Base-by-base conservation (phyloP, 2,888 invertebrate species). In the Linyphia triangularis region DNA sequence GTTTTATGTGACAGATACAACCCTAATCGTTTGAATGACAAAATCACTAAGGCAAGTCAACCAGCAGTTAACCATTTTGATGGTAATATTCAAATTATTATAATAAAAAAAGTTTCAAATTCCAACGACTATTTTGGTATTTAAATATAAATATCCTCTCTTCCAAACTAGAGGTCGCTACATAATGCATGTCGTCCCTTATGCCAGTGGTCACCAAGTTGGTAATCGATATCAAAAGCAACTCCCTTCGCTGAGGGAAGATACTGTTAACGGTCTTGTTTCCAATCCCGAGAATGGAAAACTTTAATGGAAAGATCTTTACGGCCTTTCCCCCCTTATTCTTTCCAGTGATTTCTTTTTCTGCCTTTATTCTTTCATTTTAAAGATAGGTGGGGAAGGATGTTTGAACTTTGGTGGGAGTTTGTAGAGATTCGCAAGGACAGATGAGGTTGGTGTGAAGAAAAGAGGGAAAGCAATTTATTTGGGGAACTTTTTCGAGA, bases 281-380 rank as follows among this genome's bases (percentile, higher is more conserved):
- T 85, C 84, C 84, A 85, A 85, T 85, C 84, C 59, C 37, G 69
- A 57, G 84, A 85, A 85, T 77, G 75, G 77, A 77, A 85, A 85
- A 85, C 84, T 85, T 85, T 85, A 85, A 85, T 85, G 84, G 84
- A 85, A 85, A 85, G 84, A 69, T 67, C 84, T 77, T 85, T 77
- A 85, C 84, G 57, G 75, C 30, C 69, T 65, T 40, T 37, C 69
- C 33, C 22, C 43, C 59, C 57, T 16, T 33, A 59, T 59, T 51
- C 63, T 30, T 67, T 37, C 67, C 43, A 30, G 67, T 67, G 83
- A 83, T 75, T 85, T 85, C 73, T 75, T 81, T 81, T 81, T 70
- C 30, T 7, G 10, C 40, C 37, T 37, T 65, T 65, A 16, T 43
- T 51, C 43, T 30, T 59, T 26, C 59, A 30, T 75, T 85, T 75